phyloP scores from a whole-genome alignment of 2,113 vertebrate species.

The Psittacula cyanocephala region DNA sequence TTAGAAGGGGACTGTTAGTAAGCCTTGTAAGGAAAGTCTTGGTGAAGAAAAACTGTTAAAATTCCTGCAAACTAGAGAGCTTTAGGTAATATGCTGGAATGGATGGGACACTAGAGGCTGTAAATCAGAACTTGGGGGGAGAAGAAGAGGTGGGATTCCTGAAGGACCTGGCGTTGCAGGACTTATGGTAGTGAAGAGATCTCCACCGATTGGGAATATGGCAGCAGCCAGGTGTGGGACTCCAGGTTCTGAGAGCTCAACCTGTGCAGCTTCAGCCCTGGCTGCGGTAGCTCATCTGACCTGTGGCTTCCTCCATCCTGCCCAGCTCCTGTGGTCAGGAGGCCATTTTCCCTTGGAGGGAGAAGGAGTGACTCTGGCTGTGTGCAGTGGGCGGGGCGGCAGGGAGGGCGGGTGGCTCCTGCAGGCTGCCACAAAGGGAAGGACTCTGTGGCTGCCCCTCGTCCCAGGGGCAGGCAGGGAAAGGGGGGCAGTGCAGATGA shows the following conservation, averaged over 20 bases:
- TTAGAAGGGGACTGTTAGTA: not conserved
- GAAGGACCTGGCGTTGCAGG: not conserved
- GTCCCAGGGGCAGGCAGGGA: not conserved
- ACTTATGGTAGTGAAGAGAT: accelerated
- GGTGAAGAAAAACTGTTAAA: not conserved
- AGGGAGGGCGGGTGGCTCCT: slow-evolving; percentile 56
- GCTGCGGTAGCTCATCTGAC: slow-evolving; percentile 51
- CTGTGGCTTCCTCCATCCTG: slow-evolving; percentile 56
- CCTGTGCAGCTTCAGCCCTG: not conserved
- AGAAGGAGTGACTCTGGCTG: slow-evolving; percentile 71
- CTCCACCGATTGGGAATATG: not conserved
- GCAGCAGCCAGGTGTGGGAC: not conserved
- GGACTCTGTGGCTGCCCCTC: slow-evolving; percentile 20
- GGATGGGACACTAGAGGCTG: not conserved
- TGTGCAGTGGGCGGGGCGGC: slow-evolving; percentile 61
- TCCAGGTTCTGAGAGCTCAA: not conserved
- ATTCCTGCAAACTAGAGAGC: not conserved
- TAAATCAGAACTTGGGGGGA: not conserved
- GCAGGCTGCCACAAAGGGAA: slow-evolving; percentile 72
- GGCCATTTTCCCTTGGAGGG: slow-evolving; percentile 83
- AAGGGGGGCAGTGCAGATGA: slow-evolving; percentile 42
- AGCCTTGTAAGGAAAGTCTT: not conserved
- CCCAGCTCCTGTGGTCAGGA: slow-evolving; percentile 77
- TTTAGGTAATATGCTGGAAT: not conserved
- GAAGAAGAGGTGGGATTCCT: not conserved